Conservation (phyloP, 2,113 vertebrate species). For the Bubalus kerabau region DNA sequence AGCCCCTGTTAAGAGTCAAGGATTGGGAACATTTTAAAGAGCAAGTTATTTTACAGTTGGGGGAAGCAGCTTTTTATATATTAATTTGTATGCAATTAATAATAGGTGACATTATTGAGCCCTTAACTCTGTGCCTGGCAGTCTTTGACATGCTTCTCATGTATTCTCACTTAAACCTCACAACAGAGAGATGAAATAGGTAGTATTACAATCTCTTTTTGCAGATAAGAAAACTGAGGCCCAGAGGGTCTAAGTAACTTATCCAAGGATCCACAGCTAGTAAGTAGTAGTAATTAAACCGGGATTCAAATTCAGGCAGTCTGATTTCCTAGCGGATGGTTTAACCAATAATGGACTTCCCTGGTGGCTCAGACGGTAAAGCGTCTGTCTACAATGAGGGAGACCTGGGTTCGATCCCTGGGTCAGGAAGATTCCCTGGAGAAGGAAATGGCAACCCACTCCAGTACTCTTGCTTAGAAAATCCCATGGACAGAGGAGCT, state of each 20-base stretch:
- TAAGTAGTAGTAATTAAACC: neutral
- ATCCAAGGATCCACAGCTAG: neutral
- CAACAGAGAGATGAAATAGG: neutral
- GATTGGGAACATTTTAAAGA: slow-evolving; percentile 15
- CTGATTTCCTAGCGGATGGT: neutral
- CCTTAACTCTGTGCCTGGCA: neutral
- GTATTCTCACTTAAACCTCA: neutral
- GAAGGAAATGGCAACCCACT: too few species aligned
- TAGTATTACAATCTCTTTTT: neutral
- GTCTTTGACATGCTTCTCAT: neutral
- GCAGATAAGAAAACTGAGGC: neutral
- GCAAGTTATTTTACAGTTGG: slow-evolving; percentile 32
- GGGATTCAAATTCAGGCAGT: neutral
- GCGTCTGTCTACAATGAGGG: too few species aligned
- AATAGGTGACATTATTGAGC: neutral
- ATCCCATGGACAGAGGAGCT: too few species aligned
- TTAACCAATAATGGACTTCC: neutral
- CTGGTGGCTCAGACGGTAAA: too few species aligned
- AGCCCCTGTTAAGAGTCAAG: slow-evolving; percentile 6
- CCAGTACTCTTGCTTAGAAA: too few species aligned
- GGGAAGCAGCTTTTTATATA: neutral
- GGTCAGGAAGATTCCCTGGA: too few species aligned
- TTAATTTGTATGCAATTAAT: slow-evolving; percentile 20
- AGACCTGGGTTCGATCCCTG: too few species aligned
- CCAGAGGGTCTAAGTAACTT: neutral